phyloP scores from a whole-genome alignment of 2,888 invertebrate species.

The Allolobophora icterica region DNA sequence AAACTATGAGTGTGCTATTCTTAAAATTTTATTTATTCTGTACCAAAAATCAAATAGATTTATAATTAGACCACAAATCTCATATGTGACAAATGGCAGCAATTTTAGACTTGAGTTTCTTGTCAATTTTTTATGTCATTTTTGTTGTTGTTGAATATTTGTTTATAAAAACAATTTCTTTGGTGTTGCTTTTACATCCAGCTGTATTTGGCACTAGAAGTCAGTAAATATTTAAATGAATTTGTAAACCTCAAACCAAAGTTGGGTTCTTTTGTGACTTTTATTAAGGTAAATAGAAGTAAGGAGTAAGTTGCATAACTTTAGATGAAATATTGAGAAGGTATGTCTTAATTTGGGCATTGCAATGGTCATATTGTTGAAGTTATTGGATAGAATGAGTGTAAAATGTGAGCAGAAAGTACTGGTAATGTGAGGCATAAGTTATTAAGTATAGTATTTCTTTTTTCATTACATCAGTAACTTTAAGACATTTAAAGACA shows the following conservation, averaged over 20 bases:
- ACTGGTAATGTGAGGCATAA: neutral
- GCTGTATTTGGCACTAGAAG: no score
- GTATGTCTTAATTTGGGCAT: neutral
- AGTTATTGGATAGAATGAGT: neutral
- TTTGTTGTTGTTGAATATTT: no score
- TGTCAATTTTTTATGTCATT: no score
- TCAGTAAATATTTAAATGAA: neutral
- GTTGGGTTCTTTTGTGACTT: neutral
- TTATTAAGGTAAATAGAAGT: neutral
- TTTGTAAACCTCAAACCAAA: neutral
- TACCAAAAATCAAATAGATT: no score
- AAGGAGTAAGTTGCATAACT: neutral
- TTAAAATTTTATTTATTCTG: no score
- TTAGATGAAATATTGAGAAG: neutral
- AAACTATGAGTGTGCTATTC: no score
- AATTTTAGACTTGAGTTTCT: no score
- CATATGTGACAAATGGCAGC: no score
- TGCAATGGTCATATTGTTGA: neutral
- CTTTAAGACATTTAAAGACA: neutral
- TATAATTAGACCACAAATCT: no score
- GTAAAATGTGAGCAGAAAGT: neutral
- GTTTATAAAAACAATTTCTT: no score
- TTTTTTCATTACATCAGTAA: neutral
- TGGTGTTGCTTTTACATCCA: no score
- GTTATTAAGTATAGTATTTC: neutral